Evolutionary conservation across 1,140 invertebrate species (phyloP).

Genomic region (Zaprionus gabonicus): DNA sequence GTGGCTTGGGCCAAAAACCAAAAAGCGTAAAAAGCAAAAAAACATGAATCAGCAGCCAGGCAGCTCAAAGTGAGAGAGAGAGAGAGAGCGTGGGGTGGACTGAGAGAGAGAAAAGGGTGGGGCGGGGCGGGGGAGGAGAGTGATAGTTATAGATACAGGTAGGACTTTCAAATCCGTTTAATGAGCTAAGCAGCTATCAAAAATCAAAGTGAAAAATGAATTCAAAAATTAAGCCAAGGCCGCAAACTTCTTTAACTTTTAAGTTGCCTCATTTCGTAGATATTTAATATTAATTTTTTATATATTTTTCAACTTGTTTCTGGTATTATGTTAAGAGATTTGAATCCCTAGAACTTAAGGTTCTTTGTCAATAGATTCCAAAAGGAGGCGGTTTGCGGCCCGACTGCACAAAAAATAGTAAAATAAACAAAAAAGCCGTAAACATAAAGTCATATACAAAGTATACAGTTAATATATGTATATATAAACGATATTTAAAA

Average conservation of each 20-base stretch:
- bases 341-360: no score
- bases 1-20: slow-evolving; percentile 52
- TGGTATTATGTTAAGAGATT: no score
- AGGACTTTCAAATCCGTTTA: slow-evolving; percentile 24
- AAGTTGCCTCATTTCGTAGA: background rate
- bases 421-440: slow-evolving; percentile 23
- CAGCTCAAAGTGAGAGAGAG: slow-evolving; percentile 33
- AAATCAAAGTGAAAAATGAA: slow-evolving; percentile 12
- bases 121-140: background rate
- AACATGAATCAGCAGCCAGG: slow-evolving; percentile 59
- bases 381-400: background rate
- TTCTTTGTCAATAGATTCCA: background rate
- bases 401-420: slow-evolving; percentile 1
- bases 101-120: background rate
- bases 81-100: background rate
- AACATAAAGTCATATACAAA: slow-evolving; percentile 38
- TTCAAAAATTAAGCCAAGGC: background rate
- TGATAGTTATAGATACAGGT: background rate
- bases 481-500: slow-evolving; percentile 33
- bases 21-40: slow-evolving; percentile 64
- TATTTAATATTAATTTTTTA: background rate
- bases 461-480: slow-evolving; percentile 45
- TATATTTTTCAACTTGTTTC: background rate
- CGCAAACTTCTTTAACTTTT: background rate
- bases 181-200: slow-evolving; percentile 37